Evolutionary conservation across 1,140 invertebrate species (phyloP).

Genomic region (Rhyacophila brunnea): DNA sequence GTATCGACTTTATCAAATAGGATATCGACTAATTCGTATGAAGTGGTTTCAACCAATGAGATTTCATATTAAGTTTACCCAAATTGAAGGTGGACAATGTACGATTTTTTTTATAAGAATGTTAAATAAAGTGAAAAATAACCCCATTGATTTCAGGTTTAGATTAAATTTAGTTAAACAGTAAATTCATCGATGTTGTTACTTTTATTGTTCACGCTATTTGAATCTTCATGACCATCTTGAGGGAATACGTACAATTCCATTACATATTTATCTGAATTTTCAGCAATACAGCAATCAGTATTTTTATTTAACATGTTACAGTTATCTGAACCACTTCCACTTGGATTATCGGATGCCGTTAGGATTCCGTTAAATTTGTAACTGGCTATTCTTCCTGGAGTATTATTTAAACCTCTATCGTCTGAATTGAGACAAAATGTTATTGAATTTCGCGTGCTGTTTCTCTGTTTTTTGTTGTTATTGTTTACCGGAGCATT

Average conservation of each 20-base stretch:
- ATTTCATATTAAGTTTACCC: too few relatives aligned
- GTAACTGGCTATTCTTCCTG: background rate
- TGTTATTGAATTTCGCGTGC: constrained; percentile 5
- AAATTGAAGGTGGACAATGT: too few relatives aligned
- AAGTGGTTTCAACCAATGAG: too few relatives aligned
- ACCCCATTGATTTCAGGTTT: too few relatives aligned
- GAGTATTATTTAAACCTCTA: background rate
- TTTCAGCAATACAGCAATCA: background rate
- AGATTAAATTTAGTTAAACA: too few relatives aligned
- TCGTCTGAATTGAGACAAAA: constrained; percentile 4
- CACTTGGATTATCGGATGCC: too few relatives aligned
- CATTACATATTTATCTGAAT: constrained; percentile 2
- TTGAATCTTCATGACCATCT: background rate
- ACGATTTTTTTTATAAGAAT: too few relatives aligned
- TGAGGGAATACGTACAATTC: constrained; percentile 16
- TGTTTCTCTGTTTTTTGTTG: constrained; percentile 1
- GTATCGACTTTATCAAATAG: too few relatives aligned
- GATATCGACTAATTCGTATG: too few relatives aligned
- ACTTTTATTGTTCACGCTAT: too few relatives aligned
- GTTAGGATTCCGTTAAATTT: background rate
- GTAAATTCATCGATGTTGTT: too few relatives aligned
- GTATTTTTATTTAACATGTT: background rate
- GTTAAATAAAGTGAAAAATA: too few relatives aligned
- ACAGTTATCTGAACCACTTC: background rate
- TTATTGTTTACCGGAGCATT: background rate